Conservation (phyloP, 2,888 invertebrate genomes). For the Drosophila subquinaria region DNA sequence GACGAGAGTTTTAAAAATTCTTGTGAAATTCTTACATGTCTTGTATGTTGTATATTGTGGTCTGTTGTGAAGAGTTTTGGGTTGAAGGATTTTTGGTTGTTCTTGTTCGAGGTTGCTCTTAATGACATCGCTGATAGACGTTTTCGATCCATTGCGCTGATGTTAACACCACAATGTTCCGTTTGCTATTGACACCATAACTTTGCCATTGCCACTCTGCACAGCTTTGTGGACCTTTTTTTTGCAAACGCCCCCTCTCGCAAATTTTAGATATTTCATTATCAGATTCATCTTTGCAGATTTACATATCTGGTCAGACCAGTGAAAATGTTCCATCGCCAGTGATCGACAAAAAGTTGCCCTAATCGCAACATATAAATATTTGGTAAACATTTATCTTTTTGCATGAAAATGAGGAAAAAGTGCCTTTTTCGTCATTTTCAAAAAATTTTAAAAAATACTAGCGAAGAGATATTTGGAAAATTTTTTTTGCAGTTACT, state of each 20-base stretch:
- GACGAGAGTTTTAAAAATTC: background rate
- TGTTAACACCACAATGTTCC: constrained; percentile 10
- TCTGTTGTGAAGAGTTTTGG: background rate
- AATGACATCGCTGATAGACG: constrained; percentile 35
- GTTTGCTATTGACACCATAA: constrained; percentile 7
- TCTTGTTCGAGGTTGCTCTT: constrained; percentile 3
- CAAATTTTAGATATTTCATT: constrained; percentile 13
- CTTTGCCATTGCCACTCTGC: background rate
- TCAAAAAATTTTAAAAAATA: too few species aligned
- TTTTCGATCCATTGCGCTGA: constrained; percentile 35
- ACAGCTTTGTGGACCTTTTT: background rate
- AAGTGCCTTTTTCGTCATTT: too few species aligned
- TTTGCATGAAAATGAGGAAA: too few species aligned
- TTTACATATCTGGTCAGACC: background rate
- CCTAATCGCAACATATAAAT: background rate
- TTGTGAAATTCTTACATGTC: constrained; percentile 49
- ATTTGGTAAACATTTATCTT: background rate
- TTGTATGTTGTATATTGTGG: constrained; percentile 73
- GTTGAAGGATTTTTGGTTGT: background rate
- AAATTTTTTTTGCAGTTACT: too few species aligned
- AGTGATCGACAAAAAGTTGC: background rate
- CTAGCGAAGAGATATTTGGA: too few species aligned
- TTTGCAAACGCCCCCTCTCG: constrained; percentile 21
- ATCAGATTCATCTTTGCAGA: background rate
- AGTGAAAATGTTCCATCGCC: background rate